Conservation (phyloP, 1,140 invertebrate genomes). For the Dermatophagoides farinae region DNA sequence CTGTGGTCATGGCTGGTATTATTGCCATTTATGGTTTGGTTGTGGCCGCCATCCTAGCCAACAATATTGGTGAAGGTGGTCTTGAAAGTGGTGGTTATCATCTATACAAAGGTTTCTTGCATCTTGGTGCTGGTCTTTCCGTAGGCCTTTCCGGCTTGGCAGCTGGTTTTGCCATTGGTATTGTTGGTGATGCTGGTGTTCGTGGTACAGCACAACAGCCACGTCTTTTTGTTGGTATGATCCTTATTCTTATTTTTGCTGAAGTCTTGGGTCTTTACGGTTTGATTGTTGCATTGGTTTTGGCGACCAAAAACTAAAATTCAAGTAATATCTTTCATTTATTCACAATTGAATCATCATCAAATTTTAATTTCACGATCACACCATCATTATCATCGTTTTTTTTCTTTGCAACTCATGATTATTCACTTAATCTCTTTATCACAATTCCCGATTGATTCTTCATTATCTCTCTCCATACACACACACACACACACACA, state of each 20-base stretch:
- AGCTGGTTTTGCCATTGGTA: constrained; percentile 94
- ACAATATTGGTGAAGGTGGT: constrained; percentile 38
- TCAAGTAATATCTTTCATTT: too few relatives aligned
- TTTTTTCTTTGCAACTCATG: too few relatives aligned
- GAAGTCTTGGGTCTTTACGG: constrained; percentile 99
- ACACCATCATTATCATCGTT: too few relatives aligned
- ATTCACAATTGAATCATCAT: too few relatives aligned
- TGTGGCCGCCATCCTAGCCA: constrained; percentile 89
- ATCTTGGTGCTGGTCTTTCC: constrained; percentile 86
- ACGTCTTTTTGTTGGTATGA: constrained; percentile 97
- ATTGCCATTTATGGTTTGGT: constrained; percentile 99
- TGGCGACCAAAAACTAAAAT: constrained; percentile 42
- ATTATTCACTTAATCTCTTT: too few relatives aligned
- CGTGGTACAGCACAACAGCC: constrained; percentile 96
- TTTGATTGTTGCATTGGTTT: constrained; percentile 93
- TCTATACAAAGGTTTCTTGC: constrained; percentile 65
- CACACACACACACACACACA: too few relatives aligned
- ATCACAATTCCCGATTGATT: too few relatives aligned
- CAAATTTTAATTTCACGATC: too few relatives aligned
- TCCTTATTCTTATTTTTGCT: constrained; percentile 98
- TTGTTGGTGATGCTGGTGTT: constrained; percentile 95
- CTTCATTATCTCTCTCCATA: too few relatives aligned
- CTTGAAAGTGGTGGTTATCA: constrained; percentile 10
- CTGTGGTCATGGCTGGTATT: constrained; percentile 99
- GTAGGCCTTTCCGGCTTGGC: constrained; percentile 93